Evolutionary conservation across 1,140 invertebrate genomes (phyloP).

Genomic region (Panulirus ornatus): DNA sequence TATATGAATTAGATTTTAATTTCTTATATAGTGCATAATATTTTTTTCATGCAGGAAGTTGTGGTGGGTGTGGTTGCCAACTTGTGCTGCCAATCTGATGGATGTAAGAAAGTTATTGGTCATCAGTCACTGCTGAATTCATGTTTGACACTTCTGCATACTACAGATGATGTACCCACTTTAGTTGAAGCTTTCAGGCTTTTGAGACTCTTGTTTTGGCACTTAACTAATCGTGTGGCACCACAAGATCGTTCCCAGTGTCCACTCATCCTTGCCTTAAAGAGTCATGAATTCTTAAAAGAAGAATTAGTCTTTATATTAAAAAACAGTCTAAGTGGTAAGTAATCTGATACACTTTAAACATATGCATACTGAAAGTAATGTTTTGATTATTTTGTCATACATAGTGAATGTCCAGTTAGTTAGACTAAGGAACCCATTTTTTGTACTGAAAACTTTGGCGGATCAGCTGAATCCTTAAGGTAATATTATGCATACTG

Average conservation of each 20-base stretch:
- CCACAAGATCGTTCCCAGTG: conserved; percentile 30
- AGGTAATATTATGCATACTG: too few species aligned
- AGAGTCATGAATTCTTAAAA: conserved; percentile 51
- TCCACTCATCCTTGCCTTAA: conserved; percentile 51
- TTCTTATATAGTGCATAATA: background rate
- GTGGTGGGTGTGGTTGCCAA: conserved; percentile 69
- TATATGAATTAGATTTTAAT: too few species aligned
- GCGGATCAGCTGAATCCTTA: too few species aligned
- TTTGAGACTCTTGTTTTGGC: conserved; percentile 63
- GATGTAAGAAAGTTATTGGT: conserved; percentile 56
- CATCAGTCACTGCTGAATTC: conserved; percentile 28
- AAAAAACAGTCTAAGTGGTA: conserved; percentile 66
- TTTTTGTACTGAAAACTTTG: too few species aligned
- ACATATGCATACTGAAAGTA: too few species aligned
- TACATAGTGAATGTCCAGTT: too few species aligned
- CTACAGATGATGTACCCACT: conserved; percentile 69
- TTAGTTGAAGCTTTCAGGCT: conserved; percentile 59
- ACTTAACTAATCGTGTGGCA: conserved; percentile 37
- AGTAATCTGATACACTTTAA: conserved; percentile 24
- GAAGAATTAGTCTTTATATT: conserved; percentile 47
- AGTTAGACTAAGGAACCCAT: too few species aligned
- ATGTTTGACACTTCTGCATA: conserved; percentile 49
- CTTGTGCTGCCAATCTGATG: conserved; percentile 62
- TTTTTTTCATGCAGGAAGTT: conserved; percentile 45
- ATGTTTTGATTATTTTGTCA: too few species aligned